Base-by-base conservation (phyloP, 35 echinoderm and acorn worm species). In the Amphiura filiformis region DNA sequence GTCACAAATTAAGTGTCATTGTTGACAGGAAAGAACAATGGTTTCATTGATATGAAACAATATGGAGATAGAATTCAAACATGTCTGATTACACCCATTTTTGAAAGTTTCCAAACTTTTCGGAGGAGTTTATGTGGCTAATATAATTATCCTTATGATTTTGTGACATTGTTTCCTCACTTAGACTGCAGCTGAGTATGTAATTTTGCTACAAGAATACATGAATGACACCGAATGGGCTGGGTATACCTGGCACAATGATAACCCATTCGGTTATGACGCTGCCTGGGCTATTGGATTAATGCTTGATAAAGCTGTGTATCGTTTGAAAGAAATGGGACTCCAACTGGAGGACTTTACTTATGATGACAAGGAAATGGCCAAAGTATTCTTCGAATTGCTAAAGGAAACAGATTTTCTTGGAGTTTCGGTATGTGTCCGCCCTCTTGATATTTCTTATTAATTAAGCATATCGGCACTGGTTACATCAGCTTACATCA, bases 241-340 rank as follows among this genome's bases (percentile, higher is more conserved):
- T 23, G 37, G 31, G n/a, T 88, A 93, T 34, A 76, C 34, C n/a
- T 84, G 35, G 39, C 88, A 88, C 32, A 82, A 57, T 52, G 82
- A 84, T 17, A 86, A 81, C 4, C 76, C 90, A 17, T 90, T 85
- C 79, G 94, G 90, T 15, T 96, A 96, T 65, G 94, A 96, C 41
- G 76, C 94, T 9, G 81, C 83, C 28, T 96, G 94, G 94, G 82
- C 94, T 34, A 84, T 89, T 34, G 94, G 90, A 33, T 76, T 96
- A 23, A 87, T 87, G 40, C 49, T 93, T 9, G 82, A 93, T 56
- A 81, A 88, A 56, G 35, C 91, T 22, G 86, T 80, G 14, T 23
- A 77, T 31, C 35, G 78, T 0, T 20, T 93, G 22, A 77, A 93
- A 76, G 44, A 52, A 52, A 11, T 52, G 44, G 44, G 44, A 52